phyloP scores from a whole-genome alignment of 2,888 invertebrate genomes.

The Drosophila borborema region DNA sequence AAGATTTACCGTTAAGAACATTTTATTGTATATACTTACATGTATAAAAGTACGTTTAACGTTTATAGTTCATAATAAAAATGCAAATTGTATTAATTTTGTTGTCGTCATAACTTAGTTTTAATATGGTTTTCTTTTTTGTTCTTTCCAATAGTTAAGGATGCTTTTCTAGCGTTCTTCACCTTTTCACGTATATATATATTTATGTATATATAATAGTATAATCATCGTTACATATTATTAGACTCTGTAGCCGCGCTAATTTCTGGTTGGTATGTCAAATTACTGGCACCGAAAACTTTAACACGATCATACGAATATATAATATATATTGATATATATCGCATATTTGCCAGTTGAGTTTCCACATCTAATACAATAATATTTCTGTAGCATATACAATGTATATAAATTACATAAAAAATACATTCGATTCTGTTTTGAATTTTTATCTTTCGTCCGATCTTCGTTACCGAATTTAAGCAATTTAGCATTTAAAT shows the following conservation, averaged over 20 bases:
- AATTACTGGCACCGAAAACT: constrained; percentile 60
- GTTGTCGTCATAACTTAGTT: constrained; percentile 70
- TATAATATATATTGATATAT: constrained; percentile 18
- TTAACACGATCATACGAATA: constrained; percentile 52
- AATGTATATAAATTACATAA: constrained; percentile 73
- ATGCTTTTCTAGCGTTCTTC: constrained; percentile 51
- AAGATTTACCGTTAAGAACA: constrained; percentile 25
- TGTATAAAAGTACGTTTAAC: constrained; percentile 15
- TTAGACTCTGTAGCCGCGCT: constrained; percentile 72
- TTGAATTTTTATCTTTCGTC: constrained; percentile 26
- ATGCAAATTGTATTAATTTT: constrained; percentile 40
- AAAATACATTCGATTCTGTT: constrained; percentile 68
- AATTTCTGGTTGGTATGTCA: constrained; percentile 52
- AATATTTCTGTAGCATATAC: constrained; percentile 45
- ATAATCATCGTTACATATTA: constrained; percentile 49
- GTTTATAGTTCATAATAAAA: constrained; percentile 29
- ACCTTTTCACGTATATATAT: constrained; percentile 33
- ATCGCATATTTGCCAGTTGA: constrained; percentile 39
- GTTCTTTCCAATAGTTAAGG: constrained; percentile 73
- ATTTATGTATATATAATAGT: constrained; percentile 22
- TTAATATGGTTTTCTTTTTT: constrained; percentile 57
- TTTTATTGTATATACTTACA: constrained; percentile 29
- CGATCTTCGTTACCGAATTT: constrained; percentile 42
- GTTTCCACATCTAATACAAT: constrained; percentile 55
- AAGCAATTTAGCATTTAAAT: constrained; percentile 51